Conservation (phyloP, 1,140 invertebrate genomes). For the Drosophila nasuta region DNA sequence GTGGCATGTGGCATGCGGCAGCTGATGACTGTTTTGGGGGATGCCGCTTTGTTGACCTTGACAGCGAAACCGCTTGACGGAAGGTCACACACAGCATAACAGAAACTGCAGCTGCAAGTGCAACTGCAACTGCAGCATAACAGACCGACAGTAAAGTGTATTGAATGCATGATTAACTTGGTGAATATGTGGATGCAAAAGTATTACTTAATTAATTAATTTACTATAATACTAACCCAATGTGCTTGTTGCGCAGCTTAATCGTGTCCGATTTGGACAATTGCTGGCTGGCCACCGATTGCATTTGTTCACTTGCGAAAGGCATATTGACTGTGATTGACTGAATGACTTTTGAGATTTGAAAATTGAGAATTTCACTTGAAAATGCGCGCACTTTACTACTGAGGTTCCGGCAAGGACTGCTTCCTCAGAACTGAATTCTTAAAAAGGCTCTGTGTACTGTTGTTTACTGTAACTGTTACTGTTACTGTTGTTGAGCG, state of each 20-base stretch:
- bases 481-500: constrained; percentile 4
- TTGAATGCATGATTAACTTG: too few species aligned
- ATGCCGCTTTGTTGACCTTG: constrained; percentile 74
- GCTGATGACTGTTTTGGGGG: constrained; percentile 66
- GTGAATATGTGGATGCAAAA: too few species aligned
- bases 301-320: constrained; percentile 71
- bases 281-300: constrained; percentile 86
- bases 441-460: neutral
- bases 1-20: constrained; percentile 5
- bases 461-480: constrained; percentile 1
- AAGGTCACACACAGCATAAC: constrained; percentile 55
- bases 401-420: constrained; percentile 40
- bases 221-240: constrained; percentile 88
- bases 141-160: too few species aligned
- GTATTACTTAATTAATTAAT: too few species aligned
- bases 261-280: constrained; percentile 92
- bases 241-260: constrained; percentile 90
- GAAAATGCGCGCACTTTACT: constrained; percentile 39
- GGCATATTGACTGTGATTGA: constrained; percentile 64
- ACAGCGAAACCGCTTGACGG: constrained; percentile 58
- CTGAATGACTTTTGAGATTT: constrained; percentile 4
- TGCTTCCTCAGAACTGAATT: constrained; percentile 12
- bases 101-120: neutral
- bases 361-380: constrained; percentile 10
- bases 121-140: too few species aligned